Evolutionary conservation across 1,140 invertebrate genomes (phyloP), one percentile per base, ranked within the genome.

Genomic region (Cydia pomonella): DNA sequence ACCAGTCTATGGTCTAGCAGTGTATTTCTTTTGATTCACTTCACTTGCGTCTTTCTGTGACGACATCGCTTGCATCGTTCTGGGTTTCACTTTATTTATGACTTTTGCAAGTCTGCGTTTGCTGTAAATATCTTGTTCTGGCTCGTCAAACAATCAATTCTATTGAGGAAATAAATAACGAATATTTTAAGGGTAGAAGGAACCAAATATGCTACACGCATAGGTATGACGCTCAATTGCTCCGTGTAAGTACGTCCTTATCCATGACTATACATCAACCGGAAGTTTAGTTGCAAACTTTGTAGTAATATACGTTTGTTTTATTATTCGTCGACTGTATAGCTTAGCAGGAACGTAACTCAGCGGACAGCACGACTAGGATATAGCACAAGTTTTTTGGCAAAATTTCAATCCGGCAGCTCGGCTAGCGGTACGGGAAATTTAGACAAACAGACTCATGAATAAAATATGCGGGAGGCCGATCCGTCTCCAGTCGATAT

Each of bases 361-460:
- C 53, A 59, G 53, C 53, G 53, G 53, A 23, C 53, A 59, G 53
- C 53, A 59, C 47, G 47, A 50, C 53, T 59, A 23, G 53, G 53
- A 59, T 50, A 50, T 59, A 59, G 53, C 53, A 23, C 53, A 66
- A 66, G 63, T 66, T 66, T 66, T 66, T 66, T 66, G 63, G 63
- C 63, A 66, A 66, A 66, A 66, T 66, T 66, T 66, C 63, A 66
- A 66, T 66, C 63, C 63, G 27, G 53, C 53, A 59, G 63, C 63
- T 66, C 63, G 25, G 27, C 12, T 33, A 29, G 27, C 25, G 63
- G 25, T 33, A 66, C 63, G 63, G 63, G 63, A 66, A 66, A 66
- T 66, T 66, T 66, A 66, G 63, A 29, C 63, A 66, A 66, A 66
- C 63, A 66, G 16, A 66, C 63, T 66, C 63, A 66, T 66, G 63